Percentiles rank a stretch among this genome's conserved stretches.
phyloP scores from a whole-genome alignment of 2,888 invertebrate species.

The Eumerus sabulonum region DNA sequence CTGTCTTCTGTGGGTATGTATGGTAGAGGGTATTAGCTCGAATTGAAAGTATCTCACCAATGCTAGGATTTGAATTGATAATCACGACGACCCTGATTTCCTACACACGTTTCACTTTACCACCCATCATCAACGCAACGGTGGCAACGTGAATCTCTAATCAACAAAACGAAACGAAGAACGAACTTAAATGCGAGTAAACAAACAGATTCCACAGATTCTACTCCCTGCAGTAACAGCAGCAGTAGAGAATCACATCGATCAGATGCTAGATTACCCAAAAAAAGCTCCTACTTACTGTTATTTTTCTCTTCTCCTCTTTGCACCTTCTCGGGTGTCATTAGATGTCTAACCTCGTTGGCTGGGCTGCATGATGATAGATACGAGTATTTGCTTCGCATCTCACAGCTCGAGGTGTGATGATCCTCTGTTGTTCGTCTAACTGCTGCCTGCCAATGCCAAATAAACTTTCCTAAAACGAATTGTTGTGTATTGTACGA shows the following conservation, averaged over 20 bases:
- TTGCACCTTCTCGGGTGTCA: slow-evolving; percentile 23
- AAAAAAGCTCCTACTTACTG: slow-evolving; percentile 50
- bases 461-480: slow-evolving; percentile 17
- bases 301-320: slow-evolving; percentile 18
- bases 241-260: slow-evolving; percentile 8
- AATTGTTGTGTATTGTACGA: neutral
- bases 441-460: neutral
- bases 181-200: too few species aligned
- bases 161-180: slow-evolving; percentile 13
- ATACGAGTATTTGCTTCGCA: slow-evolving; percentile 12
- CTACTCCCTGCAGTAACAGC: neutral
- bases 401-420: neutral
- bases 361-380: neutral
- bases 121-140: slow-evolving; percentile 58
- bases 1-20: too few species aligned
- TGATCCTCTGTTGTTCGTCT: neutral
- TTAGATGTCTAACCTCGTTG: slow-evolving; percentile 6
- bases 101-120: slow-evolving; percentile 57
- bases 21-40: slow-evolving; percentile 1
- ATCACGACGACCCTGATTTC: slow-evolving; percentile 60
- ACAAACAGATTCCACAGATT: slow-evolving; percentile 29
- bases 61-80: slow-evolving; percentile 59
- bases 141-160: slow-evolving; percentile 45
- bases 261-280: slow-evolving; percentile 23
- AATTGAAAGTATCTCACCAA: slow-evolving; percentile 55